Percentiles rank a stretch among this genome's conserved stretches.
phyloP scores from a whole-genome alignment of 64 coral and sea anemone genomes.

The Porites australiensis region DNA sequence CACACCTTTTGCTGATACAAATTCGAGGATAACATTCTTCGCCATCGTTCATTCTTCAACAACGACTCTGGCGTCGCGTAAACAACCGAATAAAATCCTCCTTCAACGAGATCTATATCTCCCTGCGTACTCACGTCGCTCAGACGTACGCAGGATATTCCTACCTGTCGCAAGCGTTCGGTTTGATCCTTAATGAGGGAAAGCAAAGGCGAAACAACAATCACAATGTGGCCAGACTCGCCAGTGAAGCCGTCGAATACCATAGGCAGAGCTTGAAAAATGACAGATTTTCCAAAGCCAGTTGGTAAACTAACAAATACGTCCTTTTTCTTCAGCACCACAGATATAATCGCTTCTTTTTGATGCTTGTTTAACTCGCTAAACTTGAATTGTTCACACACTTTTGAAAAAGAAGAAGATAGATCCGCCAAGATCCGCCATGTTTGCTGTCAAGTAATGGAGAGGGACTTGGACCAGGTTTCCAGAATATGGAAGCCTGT shows the following conservation, averaged over 20 bases:
- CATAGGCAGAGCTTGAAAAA: conserved; percentile 28
- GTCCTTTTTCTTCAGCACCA: conserved; percentile 18
- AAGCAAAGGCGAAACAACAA: conserved; percentile 50
- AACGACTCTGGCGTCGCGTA: conserved; percentile 57
- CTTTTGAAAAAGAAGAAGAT: too few species aligned
- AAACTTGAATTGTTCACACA: not conserved
- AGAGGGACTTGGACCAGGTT: too few species aligned
- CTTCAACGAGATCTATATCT: not conserved
- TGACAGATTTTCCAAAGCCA: conserved; percentile 51
- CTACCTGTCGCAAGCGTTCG: not conserved
- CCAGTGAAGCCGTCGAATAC: conserved; percentile 6
- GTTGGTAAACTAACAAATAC: conserved; percentile 33
- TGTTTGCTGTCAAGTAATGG: too few species aligned
- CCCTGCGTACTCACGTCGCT: conserved; percentile 36
- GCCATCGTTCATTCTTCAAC: conserved; percentile 31
- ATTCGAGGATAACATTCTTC: conserved; percentile 19
- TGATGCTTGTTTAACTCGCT: conserved; percentile 11
- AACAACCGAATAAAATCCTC: conserved; percentile 49
- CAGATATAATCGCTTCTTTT: conserved; percentile 22
- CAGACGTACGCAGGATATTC: conserved; percentile 15
- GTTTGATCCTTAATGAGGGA: conserved; percentile 40
- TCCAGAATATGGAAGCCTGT: too few species aligned
- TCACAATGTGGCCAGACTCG: conserved; percentile 24
- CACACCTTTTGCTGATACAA: conserved; percentile 37
- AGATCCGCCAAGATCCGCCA: too few species aligned